These are phyloP conservation scores for Trissoscelio sp. DNA, from an alignment of 2,888 invertebrate genomes.

Conservation along the genomic window DNA sequence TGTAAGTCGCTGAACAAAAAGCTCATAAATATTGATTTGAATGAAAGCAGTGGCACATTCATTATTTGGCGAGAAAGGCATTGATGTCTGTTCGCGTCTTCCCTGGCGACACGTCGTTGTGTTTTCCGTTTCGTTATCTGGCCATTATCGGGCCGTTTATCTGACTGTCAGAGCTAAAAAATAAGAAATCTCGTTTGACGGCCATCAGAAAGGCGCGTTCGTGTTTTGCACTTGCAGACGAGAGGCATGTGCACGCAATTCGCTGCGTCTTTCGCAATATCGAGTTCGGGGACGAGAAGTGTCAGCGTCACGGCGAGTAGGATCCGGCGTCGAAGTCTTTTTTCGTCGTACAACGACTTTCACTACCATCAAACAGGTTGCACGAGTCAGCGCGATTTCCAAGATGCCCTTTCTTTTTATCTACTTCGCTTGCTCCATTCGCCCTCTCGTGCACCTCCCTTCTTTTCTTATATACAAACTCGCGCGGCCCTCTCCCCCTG, in stretches of 20 bases:
- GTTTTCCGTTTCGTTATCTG: conserved; percentile 52
- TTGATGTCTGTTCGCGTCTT: conserved; percentile 4
- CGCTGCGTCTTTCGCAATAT: conserved; percentile 54
- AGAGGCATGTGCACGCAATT: conserved; percentile 55
- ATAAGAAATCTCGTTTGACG: conserved; percentile 58
- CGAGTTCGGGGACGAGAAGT: conserved; percentile 55
- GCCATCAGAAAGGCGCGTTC: conserved; percentile 41
- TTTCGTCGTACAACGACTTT: conserved; percentile 77
- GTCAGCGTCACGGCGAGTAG: conserved; percentile 64
- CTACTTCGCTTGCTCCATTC: conserved; percentile 68
- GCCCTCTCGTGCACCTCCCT: conserved; percentile 32
- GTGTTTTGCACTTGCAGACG: conserved; percentile 41
- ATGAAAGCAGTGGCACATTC: conserved; percentile 9
- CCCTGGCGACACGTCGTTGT: conserved; percentile 24
- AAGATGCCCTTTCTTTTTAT: conserved; percentile 71
- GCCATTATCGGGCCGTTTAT: conserved; percentile 63
- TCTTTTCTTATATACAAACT: conserved; percentile 38
- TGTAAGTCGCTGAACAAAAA: neutral
- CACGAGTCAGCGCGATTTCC: conserved; percentile 72
- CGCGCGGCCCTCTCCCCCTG: conserved; percentile 27
- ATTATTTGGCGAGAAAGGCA: neutral
- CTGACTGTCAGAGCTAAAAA: conserved; percentile 58
- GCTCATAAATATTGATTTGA: conserved; percentile 18
- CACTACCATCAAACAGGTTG: conserved; percentile 75
- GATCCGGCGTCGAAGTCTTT: conserved; percentile 74